These are phyloP conservation scores for Dreissena rostriformis DNA, from an alignment of 1,140 invertebrate species.

Conservation along the genomic window DNA sequence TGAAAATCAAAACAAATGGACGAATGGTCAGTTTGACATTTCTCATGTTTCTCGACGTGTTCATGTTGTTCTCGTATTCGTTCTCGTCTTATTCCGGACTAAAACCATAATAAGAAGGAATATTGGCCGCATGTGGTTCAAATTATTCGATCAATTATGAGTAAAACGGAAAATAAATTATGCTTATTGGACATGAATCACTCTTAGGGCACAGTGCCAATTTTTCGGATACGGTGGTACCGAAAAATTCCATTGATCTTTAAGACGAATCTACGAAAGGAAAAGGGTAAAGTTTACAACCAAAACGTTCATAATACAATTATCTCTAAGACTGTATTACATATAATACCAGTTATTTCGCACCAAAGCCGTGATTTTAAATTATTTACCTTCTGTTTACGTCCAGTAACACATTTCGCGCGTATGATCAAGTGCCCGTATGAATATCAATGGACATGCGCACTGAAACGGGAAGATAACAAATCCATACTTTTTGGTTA, in stretches of 20 bases:
- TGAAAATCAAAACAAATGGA: conserved; percentile 21
- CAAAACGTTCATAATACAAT: background rate
- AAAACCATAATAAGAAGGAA: background rate
- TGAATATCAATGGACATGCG: conserved; percentile 52
- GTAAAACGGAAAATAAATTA: conserved; percentile 50
- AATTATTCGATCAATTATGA: too few relatives aligned
- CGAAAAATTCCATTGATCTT: background rate
- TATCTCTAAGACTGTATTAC: background rate
- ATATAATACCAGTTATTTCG: background rate
- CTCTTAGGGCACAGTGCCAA: conserved; percentile 4
- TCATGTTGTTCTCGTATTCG: background rate
- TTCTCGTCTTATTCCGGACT: background rate
- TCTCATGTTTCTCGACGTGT: background rate
- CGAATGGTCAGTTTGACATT: background rate
- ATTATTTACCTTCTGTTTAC: conserved; percentile 56
- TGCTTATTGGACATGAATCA: conserved; percentile 39
- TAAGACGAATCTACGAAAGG: background rate
- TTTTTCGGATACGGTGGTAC: background rate
- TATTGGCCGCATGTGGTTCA: background rate
- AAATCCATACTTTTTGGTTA: background rate
- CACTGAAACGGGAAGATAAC: conserved; percentile 49
- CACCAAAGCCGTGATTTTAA: conserved; percentile 30
- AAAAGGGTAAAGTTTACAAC: background rate
- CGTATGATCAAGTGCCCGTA: conserved; percentile 64
- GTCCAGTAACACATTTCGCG: conserved; percentile 64